These are phyloP conservation scores for Mastomys coucha DNA, from an alignment of 2,113 vertebrate genomes.

Conservation along the genomic window DNA sequence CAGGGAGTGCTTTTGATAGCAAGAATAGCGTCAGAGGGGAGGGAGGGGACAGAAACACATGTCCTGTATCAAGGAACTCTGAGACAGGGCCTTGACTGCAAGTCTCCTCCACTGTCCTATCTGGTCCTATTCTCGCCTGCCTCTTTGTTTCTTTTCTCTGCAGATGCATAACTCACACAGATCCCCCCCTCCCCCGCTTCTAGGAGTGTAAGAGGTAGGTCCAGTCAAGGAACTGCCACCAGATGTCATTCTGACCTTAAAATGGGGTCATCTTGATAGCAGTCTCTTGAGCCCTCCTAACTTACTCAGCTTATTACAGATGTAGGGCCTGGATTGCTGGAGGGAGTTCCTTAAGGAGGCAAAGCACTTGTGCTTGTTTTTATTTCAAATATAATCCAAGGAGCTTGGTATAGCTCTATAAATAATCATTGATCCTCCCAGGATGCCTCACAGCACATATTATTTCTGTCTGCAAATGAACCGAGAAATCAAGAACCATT, in stretches of 20 bases:
- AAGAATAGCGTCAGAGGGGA: background rate
- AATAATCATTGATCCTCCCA: conserved; percentile 60
- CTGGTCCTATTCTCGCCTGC: background rate
- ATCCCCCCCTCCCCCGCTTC: background rate
- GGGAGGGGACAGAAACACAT: background rate
- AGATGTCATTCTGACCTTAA: background rate
- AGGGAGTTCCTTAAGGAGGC: conserved; percentile 40
- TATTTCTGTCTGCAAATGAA: conserved; percentile 64
- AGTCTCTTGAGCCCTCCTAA: background rate
- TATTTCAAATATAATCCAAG: conserved; percentile 60
- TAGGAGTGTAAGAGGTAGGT: background rate
- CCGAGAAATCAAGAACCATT: conserved; percentile 40
- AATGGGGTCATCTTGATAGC: background rate
- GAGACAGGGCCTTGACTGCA: background rate
- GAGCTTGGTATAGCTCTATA: conserved; percentile 55
- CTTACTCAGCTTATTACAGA: background rate
- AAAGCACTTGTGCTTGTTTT: conserved; percentile 25
- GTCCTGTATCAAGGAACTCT: background rate
- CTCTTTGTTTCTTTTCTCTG: background rate
- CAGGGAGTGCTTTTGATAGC: background rate
- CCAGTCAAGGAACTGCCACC: conserved; percentile 9
- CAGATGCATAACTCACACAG: background rate
- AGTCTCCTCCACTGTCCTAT: background rate
- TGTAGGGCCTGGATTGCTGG: background rate
- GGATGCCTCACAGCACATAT: conserved; percentile 29